phyloP scores from a whole-genome alignment of 2,888 invertebrate species.

The Leptopterna dolabrata region DNA sequence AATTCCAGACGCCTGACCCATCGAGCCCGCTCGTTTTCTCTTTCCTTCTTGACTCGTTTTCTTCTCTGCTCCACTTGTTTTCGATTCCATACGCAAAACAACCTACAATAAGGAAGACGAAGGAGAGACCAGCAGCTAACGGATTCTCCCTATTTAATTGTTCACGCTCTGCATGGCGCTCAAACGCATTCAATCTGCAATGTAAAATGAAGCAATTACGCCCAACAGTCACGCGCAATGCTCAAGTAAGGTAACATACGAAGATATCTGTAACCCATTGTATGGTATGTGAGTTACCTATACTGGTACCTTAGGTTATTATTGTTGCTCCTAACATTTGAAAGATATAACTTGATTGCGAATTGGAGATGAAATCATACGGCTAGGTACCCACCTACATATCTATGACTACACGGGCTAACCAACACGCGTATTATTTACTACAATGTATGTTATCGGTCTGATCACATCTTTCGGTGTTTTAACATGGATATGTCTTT shows the following conservation, averaged over 20 bases:
- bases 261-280: neutral
- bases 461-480: too few relatives aligned
- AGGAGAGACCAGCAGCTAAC: neutral
- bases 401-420: too few relatives aligned
- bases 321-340: too few relatives aligned
- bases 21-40: neutral
- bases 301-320: too few relatives aligned
- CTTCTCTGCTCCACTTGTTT: slow-evolving; percentile 25
- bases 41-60: slow-evolving; percentile 5
- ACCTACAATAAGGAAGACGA: neutral
- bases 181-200: neutral
- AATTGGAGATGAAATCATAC: too few relatives aligned
- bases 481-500: too few relatives aligned
- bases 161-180: neutral
- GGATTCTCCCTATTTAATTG: neutral
- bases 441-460: too few relatives aligned
- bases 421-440: too few relatives aligned
- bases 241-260: neutral
- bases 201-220: neutral
- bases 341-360: too few relatives aligned
- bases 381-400: too few relatives aligned
- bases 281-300: neutral
- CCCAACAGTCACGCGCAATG: neutral
- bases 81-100: slow-evolving; percentile 1
- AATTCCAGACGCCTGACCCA: neutral